phyloP scores from a whole-genome alignment of 2,888 invertebrate genomes.

The Aethes cnicana region DNA sequence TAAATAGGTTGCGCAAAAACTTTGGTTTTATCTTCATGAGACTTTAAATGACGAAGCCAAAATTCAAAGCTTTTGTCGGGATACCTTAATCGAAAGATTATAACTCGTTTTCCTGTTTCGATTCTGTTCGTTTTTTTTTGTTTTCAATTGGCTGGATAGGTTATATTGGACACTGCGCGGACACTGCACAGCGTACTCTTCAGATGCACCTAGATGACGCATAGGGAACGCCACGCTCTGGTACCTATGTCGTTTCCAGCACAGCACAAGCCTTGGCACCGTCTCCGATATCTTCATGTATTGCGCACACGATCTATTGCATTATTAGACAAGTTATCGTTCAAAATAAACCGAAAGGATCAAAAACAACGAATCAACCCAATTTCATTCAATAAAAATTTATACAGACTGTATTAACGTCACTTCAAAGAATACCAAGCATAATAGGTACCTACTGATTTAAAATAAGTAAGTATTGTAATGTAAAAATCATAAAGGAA shows the following conservation, averaged over 20 bases:
- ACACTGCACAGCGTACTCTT: conserved; percentile 46
- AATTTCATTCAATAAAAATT: no score
- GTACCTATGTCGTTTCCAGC: conserved; percentile 14
- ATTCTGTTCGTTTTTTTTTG: conserved; percentile 22
- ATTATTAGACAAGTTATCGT: neutral
- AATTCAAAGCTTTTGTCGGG: conserved; percentile 28
- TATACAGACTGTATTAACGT: no score
- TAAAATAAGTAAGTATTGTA: no score
- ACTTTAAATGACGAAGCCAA: conserved; percentile 25
- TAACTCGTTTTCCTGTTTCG: conserved; percentile 20
- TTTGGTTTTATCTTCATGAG: conserved; percentile 30
- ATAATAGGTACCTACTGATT: no score
- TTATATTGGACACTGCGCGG: conserved; percentile 40
- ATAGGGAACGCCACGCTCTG: conserved; percentile 14
- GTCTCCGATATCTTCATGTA: conserved; percentile 9
- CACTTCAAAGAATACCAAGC: no score
- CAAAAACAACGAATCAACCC: neutral
- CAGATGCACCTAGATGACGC: conserved; percentile 41
- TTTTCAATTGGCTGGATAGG: conserved; percentile 27
- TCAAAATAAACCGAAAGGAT: neutral
- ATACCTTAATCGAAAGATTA: conserved; percentile 22
- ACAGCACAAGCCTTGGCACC: conserved; percentile 21
- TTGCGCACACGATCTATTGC: conserved; percentile 11
- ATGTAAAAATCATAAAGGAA: no score
- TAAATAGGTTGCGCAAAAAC: conserved; percentile 26